Evolutionary conservation across 2,113 vertebrate genomes (phyloP), one percentile per base, ranked within the genome.

Genomic region (Amia ocellicauda): DNA sequence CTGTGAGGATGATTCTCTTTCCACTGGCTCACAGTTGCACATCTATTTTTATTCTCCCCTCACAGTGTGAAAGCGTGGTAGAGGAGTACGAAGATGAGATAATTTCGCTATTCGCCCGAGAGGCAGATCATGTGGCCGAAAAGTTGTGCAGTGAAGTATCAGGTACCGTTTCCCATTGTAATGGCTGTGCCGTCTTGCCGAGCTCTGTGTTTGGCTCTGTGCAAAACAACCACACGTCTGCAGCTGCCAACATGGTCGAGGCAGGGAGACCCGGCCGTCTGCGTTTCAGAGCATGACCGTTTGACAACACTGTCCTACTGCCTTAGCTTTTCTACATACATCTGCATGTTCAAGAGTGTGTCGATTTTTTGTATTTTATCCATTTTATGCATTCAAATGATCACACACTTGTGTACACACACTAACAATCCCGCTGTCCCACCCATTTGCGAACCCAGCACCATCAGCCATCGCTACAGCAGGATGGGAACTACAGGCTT

Each of bases 11-110:
- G 4, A 62, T 19, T 57, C 51, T 22, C 54, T 49, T n/a, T 45
- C 54, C 40, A 36, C 19, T 23, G 11, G 3, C n/a, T 50, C 45
- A 26, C 13, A 0, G 11, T 14, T 20, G 28, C 19, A 11, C 23
- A 42, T 47, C 26, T 36, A 1, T 60, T 56, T 53, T 42, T 66
- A 20, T 60, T 66, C 73, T 61, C 73, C 67, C 68, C 62, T 76
- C 67, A 47, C 85, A 96, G 91, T 92, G 93, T 72, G 92, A 91
- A 73, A 86, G 71, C 40, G 69, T 93, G 23, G 69, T 90, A 76
- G 93, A 97, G 74, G 89, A 95, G 74, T 78, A 90, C 56, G 94
- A 94, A 82, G 93, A 97, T 56, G 90, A 93, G 64, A 92, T 93
- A 73, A 70, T 91, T 78, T 81, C 88, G 55, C 83, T 93, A 72